Conservation (phyloP, 1,140 invertebrate species). For the Teleopsis dalmanni region DNA sequence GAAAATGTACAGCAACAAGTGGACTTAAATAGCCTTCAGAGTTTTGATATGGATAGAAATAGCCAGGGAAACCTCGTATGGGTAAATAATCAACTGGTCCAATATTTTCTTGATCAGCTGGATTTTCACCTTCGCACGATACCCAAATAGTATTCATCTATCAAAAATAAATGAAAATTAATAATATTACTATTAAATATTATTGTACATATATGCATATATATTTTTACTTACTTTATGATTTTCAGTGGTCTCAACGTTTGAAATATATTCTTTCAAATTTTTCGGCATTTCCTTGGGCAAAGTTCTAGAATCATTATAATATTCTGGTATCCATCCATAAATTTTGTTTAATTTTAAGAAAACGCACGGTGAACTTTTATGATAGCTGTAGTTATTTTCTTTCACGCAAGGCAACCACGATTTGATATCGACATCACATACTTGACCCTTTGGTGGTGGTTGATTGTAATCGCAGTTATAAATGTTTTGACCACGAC, state of each 20-base stretch:
- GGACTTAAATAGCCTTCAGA: slow-evolving; percentile 80
- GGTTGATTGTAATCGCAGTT: slow-evolving; percentile 56
- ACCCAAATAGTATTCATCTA: slow-evolving; percentile 76
- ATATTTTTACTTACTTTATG: slow-evolving; percentile 22
- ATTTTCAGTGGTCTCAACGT: slow-evolving; percentile 24
- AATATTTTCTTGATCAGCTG: slow-evolving; percentile 81
- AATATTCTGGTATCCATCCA: slow-evolving; percentile 67
- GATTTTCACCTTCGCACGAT: slow-evolving; percentile 81
- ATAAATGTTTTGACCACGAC: slow-evolving; percentile 58
- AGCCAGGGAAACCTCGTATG: slow-evolving; percentile 68
- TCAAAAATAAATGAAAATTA: slow-evolving; percentile 16
- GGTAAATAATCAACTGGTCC: slow-evolving; percentile 70
- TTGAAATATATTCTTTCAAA: slow-evolving; percentile 47
- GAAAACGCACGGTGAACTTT: slow-evolving; percentile 72
- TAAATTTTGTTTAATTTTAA: slow-evolving; percentile 76
- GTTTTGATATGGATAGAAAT: slow-evolving; percentile 74
- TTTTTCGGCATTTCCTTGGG: slow-evolving; percentile 60
- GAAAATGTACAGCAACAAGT: slow-evolving; percentile 77
- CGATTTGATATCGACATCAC: slow-evolving; percentile 59
- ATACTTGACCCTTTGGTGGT: slow-evolving; percentile 59
- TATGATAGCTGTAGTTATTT: slow-evolving; percentile 65
- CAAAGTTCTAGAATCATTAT: slow-evolving; percentile 52
- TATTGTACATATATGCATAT: too few relatives aligned
- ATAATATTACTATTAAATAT: neutral
- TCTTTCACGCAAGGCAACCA: slow-evolving; percentile 60